These are phyloP conservation scores for Paraescarpia echinospica DNA, from an alignment of 1,140 invertebrate genomes.

Conservation along the genomic window DNA sequence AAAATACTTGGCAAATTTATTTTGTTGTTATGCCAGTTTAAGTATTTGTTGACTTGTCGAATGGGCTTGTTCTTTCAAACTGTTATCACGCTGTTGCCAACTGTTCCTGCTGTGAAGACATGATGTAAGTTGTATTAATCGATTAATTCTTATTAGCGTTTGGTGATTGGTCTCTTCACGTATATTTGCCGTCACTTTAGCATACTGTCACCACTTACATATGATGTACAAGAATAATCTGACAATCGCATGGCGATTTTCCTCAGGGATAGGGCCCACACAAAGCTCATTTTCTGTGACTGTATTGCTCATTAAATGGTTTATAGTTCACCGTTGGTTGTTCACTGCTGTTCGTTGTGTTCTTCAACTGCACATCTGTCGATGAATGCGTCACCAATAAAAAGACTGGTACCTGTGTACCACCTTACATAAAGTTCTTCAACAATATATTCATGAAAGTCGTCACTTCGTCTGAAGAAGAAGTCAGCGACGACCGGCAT, in stretches of 20 bases:
- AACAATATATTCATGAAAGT: neutral
- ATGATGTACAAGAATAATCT: neutral
- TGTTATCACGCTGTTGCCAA: neutral
- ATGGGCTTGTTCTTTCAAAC: neutral
- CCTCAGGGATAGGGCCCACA: neutral
- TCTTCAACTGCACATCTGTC: neutral
- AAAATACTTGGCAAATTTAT: neutral
- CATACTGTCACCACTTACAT: too few species aligned
- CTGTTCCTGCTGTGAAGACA: neutral
- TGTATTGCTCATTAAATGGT: constrained; percentile 1
- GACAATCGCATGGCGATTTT: neutral
- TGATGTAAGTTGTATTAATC: neutral
- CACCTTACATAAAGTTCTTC: neutral
- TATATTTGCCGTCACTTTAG: neutral
- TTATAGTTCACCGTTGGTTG: neutral
- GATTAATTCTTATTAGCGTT: neutral
- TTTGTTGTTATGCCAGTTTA: neutral
- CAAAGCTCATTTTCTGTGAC: neutral
- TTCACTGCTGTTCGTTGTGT: neutral
- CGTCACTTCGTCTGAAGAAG: neutral
- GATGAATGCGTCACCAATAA: neutral
- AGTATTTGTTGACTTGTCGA: neutral
- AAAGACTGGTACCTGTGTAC: too few species aligned
- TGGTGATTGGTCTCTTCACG: neutral
- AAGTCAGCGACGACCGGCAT: neutral